These are phyloP conservation scores for Leucophenga varia DNA, from an alignment of 1,140 invertebrate genomes.

Conservation along the genomic window DNA sequence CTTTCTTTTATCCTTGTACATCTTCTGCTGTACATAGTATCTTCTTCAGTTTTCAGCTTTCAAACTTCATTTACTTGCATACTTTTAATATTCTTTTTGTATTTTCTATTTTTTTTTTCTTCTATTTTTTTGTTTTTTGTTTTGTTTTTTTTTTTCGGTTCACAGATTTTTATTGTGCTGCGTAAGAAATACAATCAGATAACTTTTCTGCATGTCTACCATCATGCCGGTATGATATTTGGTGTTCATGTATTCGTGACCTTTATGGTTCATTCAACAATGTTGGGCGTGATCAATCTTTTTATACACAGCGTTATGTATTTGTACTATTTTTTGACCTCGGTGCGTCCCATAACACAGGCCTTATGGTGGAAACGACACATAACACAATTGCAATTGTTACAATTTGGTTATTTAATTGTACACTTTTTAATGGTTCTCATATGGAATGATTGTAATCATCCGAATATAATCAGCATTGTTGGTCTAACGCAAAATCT, in stretches of 20 bases:
- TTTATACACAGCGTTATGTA: conserved; percentile 51
- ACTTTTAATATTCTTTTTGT: no score
- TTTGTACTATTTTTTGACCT: conserved; percentile 41
- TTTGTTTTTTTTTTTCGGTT: no score
- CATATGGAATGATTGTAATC: conserved; percentile 36
- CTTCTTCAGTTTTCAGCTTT: no score
- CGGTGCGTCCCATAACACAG: conserved; percentile 33
- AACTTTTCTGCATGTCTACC: conserved; percentile 81
- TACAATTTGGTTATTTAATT: conserved; percentile 61
- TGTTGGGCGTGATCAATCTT: conserved; percentile 45
- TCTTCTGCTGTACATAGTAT: no score
- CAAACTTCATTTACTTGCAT: no score
- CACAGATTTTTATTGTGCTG: conserved; percentile 72
- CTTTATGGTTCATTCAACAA: conserved; percentile 58
- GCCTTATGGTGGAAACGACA: conserved; percentile 57
- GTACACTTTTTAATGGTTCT: conserved; percentile 60
- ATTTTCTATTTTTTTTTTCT: no score
- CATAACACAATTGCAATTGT: conserved; percentile 44
- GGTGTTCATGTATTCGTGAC: conserved; percentile 59
- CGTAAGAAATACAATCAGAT: conserved; percentile 81
- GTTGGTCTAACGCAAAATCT: conserved; percentile 42
- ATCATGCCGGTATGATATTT: conserved; percentile 73
- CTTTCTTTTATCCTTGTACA: no score
- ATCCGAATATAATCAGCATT: conserved; percentile 31
- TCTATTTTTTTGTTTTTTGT: no score